Conservation (phyloP, 2,113 vertebrate genomes). For the Choloepus hoffmanni region DNA sequence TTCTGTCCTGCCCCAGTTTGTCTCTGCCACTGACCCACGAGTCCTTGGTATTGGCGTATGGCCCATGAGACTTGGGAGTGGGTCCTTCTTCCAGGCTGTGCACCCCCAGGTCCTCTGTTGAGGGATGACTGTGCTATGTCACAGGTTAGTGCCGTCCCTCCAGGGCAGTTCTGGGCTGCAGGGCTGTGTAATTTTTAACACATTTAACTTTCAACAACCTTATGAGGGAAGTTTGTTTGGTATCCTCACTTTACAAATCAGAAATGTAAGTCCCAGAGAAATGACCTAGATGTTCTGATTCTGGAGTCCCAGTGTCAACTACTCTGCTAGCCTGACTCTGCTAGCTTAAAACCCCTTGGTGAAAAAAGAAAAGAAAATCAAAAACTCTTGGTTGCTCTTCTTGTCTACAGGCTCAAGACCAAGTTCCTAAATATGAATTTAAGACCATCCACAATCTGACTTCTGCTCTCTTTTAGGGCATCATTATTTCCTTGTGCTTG, state of each 20-base stretch:
- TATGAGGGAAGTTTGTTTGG: neutral
- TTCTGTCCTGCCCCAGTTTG: no score
- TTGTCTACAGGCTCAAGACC: neutral
- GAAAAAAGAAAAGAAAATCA: no score
- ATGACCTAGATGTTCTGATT: neutral
- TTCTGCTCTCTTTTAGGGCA: neutral
- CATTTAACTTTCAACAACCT: neutral
- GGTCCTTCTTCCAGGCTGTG: no score
- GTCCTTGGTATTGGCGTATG: no score
- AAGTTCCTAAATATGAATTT: neutral
- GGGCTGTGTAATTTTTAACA: neutral
- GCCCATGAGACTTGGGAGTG: no score
- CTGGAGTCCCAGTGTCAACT: neutral
- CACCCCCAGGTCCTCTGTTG: no score
- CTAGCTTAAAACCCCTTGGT: neutral
- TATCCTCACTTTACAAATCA: neutral
- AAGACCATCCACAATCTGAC: neutral
- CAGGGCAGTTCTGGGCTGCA: no score
- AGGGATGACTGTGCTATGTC: no score
- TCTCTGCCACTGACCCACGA: no score
- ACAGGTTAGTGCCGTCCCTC: no score
- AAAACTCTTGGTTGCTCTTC: neutral
- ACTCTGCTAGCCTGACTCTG: neutral
- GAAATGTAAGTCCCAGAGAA: neutral
- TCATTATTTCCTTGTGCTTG: neutral